Conservation (phyloP, 2,113 vertebrate species). For the Andinoacara biseriatus region DNA sequence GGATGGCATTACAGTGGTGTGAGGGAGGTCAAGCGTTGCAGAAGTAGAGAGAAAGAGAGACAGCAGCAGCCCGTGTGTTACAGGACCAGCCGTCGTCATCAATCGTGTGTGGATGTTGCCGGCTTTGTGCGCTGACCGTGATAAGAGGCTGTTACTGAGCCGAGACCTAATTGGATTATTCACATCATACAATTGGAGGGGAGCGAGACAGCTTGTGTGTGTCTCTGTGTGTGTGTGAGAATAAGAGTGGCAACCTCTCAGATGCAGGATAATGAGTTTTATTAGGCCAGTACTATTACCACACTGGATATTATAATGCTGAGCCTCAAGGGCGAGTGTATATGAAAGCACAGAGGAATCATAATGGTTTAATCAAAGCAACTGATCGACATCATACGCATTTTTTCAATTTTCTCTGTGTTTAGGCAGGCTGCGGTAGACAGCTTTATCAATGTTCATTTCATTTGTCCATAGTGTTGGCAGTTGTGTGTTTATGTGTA, state of each 20-base stretch:
- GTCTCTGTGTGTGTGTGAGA: not conserved
- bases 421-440: not conserved
- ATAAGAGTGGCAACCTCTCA: slow-evolving; percentile 48
- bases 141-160: slow-evolving; percentile 76
- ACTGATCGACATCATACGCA: slow-evolving; percentile 49
- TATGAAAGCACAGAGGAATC: slow-evolving; percentile 49
- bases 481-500: slow-evolving; percentile 23
- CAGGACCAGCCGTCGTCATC: slow-evolving; percentile 61
- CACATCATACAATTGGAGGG: slow-evolving; percentile 70
- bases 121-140: slow-evolving; percentile 73
- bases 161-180: slow-evolving; percentile 78
- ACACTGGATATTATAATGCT: slow-evolving; percentile 50
- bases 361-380: slow-evolving; percentile 60
- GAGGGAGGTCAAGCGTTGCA: slow-evolving; percentile 62
- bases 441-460: slow-evolving; percentile 36
- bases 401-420: slow-evolving; percentile 26
- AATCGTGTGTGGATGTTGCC: slow-evolving; percentile 58
- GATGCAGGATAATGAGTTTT: slow-evolving; percentile 68
- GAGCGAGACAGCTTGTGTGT: slow-evolving; percentile 24
- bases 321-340: slow-evolving; percentile 52
- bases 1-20: slow-evolving; percentile 41
- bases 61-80: slow-evolving; percentile 35
- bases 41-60: slow-evolving; percentile 16
- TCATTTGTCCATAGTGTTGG: slow-evolving; percentile 27
- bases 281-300: slow-evolving; percentile 63